A percentile compares a stretch with the other conserved stretches of the same genome.
Conservation (phyloP, 1,140 invertebrate species). For the Trissolcus basalis region DNA sequence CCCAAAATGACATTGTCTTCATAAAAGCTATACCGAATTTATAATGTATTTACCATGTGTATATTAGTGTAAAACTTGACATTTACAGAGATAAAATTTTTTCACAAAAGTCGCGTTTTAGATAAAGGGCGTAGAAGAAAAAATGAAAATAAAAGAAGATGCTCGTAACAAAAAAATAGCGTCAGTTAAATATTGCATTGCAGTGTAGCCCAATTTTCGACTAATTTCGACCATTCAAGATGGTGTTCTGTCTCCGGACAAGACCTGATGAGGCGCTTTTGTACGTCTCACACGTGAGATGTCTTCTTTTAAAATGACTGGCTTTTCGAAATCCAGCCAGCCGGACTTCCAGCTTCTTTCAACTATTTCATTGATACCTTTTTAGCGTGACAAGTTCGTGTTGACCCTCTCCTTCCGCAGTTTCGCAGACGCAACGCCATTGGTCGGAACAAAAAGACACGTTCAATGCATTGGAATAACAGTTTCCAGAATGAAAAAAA, state of each 20-base stretch:
- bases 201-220: conserved; percentile 47
- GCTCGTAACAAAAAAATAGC: conserved; percentile 26
- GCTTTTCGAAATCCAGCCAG: conserved; percentile 35
- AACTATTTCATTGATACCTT: conserved; percentile 44
- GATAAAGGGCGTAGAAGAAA: too few species aligned
- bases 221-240: conserved; percentile 62
- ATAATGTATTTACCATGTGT: too few species aligned
- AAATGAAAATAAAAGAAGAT: conserved; percentile 7
- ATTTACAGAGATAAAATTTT: too few species aligned
- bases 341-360: conserved; percentile 37
- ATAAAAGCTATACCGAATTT: too few species aligned
- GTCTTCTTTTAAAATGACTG: conserved; percentile 15
- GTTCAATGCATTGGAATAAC: conserved; percentile 30
- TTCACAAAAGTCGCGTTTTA: too few species aligned
- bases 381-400: conserved; percentile 36
- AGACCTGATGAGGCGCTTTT: conserved; percentile 62
- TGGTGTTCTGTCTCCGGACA: conserved; percentile 52
- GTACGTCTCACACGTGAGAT: conserved; percentile 29
- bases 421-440: conserved; percentile 29
- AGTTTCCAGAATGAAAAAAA: conserved; percentile 4
- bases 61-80: too few species aligned
- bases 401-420: conserved; percentile 18
- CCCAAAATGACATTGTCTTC: too few species aligned
- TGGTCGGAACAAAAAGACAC: conserved; percentile 22
- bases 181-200: conserved; percentile 23